phyloP scores from a whole-genome alignment of 2,797 vertebrate genomes.

The Pseudocheirus occidentalis region DNA sequence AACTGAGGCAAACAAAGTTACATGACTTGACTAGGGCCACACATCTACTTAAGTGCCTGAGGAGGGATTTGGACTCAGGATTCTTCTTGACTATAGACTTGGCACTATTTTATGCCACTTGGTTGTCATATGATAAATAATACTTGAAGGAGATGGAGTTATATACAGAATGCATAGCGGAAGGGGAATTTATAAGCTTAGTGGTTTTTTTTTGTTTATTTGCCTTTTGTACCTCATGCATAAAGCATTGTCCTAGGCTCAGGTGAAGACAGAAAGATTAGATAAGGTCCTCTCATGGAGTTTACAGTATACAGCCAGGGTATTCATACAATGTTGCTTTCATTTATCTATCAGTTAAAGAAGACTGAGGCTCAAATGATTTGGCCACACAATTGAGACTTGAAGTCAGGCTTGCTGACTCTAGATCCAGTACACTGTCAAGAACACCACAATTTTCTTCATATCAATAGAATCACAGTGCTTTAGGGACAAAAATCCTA shows the following conservation, averaged over 20 bases:
- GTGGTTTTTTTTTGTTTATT: slow-evolving; percentile 62
- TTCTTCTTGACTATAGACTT: not conserved
- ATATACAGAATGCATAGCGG: slow-evolving; percentile 55
- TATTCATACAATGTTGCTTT: not conserved
- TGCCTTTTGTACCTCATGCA: slow-evolving; percentile 38
- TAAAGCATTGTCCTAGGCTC: not conserved
- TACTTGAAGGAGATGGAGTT: slow-evolving; percentile 37
- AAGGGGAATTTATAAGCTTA: slow-evolving; percentile 58
- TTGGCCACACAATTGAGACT: not conserved
- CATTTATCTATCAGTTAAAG: not conserved
- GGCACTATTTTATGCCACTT: not conserved
- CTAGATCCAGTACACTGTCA: not conserved
- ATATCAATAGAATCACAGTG: not conserved
- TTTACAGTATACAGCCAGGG: not conserved
- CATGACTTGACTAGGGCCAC: not conserved
- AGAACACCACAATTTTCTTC: not conserved
- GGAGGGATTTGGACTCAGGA: not conserved
- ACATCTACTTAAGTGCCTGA: not conserved
- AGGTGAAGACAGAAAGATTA: not conserved
- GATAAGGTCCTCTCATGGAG: not conserved
- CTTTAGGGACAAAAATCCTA: not conserved
- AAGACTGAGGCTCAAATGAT: not conserved
- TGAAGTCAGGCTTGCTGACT: not conserved
- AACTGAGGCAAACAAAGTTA: not conserved
- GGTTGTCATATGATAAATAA: not conserved